Conservation (phyloP, 2,888 invertebrate species). For the Eurytoma adleriae region DNA sequence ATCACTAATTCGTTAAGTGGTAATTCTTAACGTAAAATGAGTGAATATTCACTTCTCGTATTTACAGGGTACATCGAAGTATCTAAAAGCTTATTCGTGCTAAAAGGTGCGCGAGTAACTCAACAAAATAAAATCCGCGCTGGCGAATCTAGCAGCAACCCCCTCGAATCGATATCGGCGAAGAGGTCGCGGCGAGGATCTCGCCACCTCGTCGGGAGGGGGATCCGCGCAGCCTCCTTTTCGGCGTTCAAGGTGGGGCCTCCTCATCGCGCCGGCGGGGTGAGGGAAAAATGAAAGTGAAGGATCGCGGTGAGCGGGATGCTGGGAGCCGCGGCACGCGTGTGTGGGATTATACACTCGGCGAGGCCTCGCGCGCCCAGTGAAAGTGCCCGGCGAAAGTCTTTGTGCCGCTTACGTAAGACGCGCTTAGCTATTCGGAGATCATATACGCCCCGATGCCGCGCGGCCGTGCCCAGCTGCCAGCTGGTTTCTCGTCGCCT, state of each 20-base stretch:
- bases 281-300: conserved; percentile 58
- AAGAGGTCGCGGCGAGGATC: not conserved
- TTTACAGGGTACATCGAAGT: too few relatives aligned
- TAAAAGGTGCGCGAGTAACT: too few relatives aligned
- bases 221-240: conserved; percentile 4
- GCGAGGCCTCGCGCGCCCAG: conserved; percentile 65
- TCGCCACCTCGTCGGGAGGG: not conserved
- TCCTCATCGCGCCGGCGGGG: conserved; percentile 1
- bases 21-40: too few relatives aligned
- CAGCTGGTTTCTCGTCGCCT: conserved; percentile 12
- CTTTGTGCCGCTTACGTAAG: conserved; percentile 71
- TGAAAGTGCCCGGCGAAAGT: conserved; percentile 76
- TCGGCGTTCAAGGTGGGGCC: conserved; percentile 51
- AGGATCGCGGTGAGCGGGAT: conserved; percentile 70
- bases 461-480: conserved; percentile 13
- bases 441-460: conserved; percentile 61
- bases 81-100: too few relatives aligned
- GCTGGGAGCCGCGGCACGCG: conserved; percentile 66
- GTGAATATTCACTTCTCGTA: too few relatives aligned
- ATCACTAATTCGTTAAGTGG: too few relatives aligned
- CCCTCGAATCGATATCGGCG: not conserved
- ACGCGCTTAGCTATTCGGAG: conserved; percentile 70
- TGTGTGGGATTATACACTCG: conserved; percentile 52
- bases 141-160: too few relatives aligned
- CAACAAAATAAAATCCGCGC: too few relatives aligned